Evolutionary conservation across 2,113 vertebrate genomes (phyloP).

Genomic region (Xenopus borealis): DNA sequence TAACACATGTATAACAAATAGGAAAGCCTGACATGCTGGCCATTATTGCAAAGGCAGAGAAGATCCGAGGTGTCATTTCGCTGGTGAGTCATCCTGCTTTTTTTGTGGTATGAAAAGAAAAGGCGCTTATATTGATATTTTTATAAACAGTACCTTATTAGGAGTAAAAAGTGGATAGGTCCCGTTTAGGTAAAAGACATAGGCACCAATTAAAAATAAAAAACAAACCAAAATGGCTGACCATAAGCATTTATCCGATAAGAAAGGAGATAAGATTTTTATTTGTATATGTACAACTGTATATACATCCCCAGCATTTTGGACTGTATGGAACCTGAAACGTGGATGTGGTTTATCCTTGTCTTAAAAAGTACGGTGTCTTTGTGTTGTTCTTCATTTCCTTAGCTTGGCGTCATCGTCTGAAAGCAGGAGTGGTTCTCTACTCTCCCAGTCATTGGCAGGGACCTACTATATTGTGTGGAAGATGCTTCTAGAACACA

Average conservation of each 20-base stretch:
- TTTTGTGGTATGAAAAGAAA: constrained; percentile 45
- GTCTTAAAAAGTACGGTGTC: not conserved
- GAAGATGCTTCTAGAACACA: not conserved
- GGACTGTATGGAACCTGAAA: constrained; percentile 63
- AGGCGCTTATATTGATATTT: constrained; percentile 72
- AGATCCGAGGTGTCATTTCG: constrained; percentile 61
- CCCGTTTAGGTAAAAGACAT: constrained; percentile 69
- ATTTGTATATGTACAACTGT: constrained; percentile 51
- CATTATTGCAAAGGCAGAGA: constrained; percentile 62
- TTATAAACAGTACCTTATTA: constrained; percentile 55
- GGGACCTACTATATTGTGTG: not conserved
- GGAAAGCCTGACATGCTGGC: constrained; percentile 51
- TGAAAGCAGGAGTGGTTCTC: not conserved
- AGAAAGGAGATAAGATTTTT: constrained; percentile 65
- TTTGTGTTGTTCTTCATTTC: constrained; percentile 47
- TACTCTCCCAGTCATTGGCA: not conserved
- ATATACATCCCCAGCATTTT: constrained; percentile 57
- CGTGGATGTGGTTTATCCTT: constrained; percentile 56
- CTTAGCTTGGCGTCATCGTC: constrained; percentile 51
- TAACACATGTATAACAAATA: not conserved
- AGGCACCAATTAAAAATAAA: constrained; percentile 65
- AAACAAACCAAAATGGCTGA: constrained; percentile 61
- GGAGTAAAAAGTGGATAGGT: constrained; percentile 72
- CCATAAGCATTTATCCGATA: constrained; percentile 70
- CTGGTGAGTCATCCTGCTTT: constrained; percentile 75